phyloP scores from a whole-genome alignment of 2,888 invertebrate genomes.

The Metallyticus violacea region DNA sequence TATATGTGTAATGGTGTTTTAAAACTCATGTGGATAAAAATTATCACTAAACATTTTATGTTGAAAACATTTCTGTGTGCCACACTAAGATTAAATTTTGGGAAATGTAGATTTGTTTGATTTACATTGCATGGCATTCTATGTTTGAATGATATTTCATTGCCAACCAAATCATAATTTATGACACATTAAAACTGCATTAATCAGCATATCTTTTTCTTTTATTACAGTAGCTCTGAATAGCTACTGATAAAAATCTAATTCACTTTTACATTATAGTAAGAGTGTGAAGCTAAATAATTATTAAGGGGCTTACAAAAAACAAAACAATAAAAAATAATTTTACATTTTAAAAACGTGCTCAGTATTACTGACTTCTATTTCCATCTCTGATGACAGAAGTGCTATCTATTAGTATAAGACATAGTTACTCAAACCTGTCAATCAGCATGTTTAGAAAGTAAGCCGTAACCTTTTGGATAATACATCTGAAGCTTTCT shows the following conservation, averaged over 20 bases:
- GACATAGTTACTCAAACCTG: neutral
- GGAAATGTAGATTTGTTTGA: slow-evolving; percentile 18
- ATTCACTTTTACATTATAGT: neutral
- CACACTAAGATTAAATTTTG: slow-evolving; percentile 28
- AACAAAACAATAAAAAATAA: neutral
- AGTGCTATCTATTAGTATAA: neutral
- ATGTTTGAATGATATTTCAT: neutral
- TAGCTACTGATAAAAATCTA: neutral
- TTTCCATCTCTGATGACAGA: neutral
- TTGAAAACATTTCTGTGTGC: slow-evolving; percentile 30
- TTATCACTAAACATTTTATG: slow-evolving; percentile 28
- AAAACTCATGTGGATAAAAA: slow-evolving; percentile 25
- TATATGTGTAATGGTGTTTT: slow-evolving; percentile 28
- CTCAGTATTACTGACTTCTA: neutral
- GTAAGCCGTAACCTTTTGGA: neutral
- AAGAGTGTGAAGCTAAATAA: neutral
- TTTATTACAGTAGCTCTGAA: neutral
- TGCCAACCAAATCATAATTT: no score
- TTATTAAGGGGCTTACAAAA: neutral
- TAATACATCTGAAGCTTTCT: neutral
- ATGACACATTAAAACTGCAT: no score
- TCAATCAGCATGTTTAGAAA: neutral
- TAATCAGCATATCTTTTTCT: neutral
- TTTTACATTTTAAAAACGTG: neutral
- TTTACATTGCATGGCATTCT: neutral